Percentiles rank a stretch among this genome's conserved stretches.
These are phyloP conservation scores for Callyntrura guangdongensis DNA, from an alignment of 2,888 invertebrate species.

Conservation along the genomic window DNA sequence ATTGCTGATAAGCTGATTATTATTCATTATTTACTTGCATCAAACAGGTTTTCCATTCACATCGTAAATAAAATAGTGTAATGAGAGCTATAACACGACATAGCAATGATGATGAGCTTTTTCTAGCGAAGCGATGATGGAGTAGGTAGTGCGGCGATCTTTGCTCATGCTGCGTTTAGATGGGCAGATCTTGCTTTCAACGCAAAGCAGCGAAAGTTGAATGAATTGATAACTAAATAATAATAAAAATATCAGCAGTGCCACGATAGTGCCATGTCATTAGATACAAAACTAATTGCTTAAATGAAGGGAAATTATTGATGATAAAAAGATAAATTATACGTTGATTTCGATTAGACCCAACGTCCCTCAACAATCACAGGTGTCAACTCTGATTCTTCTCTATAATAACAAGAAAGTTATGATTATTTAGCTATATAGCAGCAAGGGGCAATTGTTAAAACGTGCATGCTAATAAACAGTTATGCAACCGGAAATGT, in stretches of 20 bases:
- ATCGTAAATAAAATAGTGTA: not conserved
- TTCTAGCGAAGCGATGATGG: not conserved
- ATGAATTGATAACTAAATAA: not conserved
- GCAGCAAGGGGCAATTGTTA: not conserved
- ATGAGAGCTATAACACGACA: no score
- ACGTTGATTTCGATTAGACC: constrained; percentile 6
- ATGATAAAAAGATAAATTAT: not conserved
- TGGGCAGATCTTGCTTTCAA: not conserved
- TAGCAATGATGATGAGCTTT: not conserved
- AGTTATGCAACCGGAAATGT: constrained; percentile 25
- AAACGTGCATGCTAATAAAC: constrained; percentile 11
- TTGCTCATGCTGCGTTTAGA: not conserved
- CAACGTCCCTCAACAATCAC: not conserved
- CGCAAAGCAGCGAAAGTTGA: constrained; percentile 67
- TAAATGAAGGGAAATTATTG: constrained; percentile 58
- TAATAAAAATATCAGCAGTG: not conserved
- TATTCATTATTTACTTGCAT: not conserved
- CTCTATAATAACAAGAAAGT: not conserved
- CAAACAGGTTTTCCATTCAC: constrained; percentile 63
- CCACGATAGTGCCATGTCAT: not conserved
- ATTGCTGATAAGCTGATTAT: constrained; percentile 11
- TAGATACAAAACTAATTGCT: constrained; percentile 57
- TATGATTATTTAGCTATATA: not conserved
- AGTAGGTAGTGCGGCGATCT: not conserved
- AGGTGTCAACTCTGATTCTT: constrained; percentile 24